Evolutionary conservation across 2,113 vertebrate genomes (phyloP).

Genomic region (Tympanuchus pallidicinctus): DNA sequence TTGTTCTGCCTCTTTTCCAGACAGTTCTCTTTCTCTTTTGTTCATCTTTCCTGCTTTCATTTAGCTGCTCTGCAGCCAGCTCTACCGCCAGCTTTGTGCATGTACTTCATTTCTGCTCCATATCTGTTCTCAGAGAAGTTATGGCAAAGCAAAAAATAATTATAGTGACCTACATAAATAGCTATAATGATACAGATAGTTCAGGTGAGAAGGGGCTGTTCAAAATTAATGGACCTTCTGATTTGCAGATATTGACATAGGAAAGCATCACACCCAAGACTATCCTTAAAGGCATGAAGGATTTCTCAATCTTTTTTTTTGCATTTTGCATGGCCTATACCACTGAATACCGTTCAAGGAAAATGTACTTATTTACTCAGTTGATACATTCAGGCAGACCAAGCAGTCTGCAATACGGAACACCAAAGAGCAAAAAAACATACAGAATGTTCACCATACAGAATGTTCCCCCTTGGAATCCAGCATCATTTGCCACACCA

Average conservation of each 20-base stretch:
- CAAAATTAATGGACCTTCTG: background rate
- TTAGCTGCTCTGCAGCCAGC: background rate
- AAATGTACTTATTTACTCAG: background rate
- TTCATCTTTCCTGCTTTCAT: background rate
- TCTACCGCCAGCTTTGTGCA: background rate
- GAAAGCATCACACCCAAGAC: background rate
- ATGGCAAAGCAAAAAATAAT: background rate
- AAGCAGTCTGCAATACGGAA: background rate
- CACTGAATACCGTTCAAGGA: background rate
- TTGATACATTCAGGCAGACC: background rate
- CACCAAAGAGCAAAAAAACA: background rate
- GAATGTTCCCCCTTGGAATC: background rate
- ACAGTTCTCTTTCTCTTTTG: background rate
- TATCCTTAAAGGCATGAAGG: background rate
- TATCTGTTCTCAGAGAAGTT: rapidly evolving
- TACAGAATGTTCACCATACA: background rate
- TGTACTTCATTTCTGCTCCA: background rate
- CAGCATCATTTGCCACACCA: rapidly evolving
- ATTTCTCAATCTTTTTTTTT: background rate
- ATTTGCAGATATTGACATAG: background rate
- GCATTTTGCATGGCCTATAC: background rate
- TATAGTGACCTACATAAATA: background rate
- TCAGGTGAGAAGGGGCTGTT: rapidly evolving
- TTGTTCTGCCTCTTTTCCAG: background rate
- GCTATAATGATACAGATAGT: rapidly evolving